Base-by-base conservation (phyloP, 1,140 invertebrate genomes). In the Calliphora vicina region DNA sequence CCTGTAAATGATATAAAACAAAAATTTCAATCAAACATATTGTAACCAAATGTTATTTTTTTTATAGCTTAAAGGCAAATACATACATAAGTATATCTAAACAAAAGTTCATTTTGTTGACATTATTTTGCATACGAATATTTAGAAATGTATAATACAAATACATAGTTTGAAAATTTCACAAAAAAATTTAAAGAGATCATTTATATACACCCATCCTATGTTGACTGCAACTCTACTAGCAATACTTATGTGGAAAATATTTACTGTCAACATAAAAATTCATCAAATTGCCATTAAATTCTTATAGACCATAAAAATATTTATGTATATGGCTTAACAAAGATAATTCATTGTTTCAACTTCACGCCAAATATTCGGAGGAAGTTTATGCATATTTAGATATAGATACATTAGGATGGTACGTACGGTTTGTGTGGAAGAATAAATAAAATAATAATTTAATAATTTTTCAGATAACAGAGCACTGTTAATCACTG, bases 1-100 rank as follows among this genome's bases (percentile, higher is more conserved):
- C 93, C 91, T 95, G 90, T 57, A 91, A 88, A 45, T 17, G 84
- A 71, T 43, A 80, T 10, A 67, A 20, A 67, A 23, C 9, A 23
- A 23, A 23, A 25, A 25, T 23, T 67, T 67, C 23, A 1, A 67
- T 23, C 5, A 67, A 26, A 20, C 74, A 78, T 78, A 78, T 78
- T 78, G 74, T 45, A 45, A 78, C 35, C 74, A 78, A 78, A 78
- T 78, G 74, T 78, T 45, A 9, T 27, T 25, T 78, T 35, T 76
- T 42, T 78, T 43, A 2, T 78, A 9, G 61, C n/a, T 57, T 57
- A 6, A 57, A 17, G n/a, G n/a, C 6, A 15, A 57, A n/a, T n/a
- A n/a, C n/a, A n/a, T n/a, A n/a, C n/a, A n/a, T n/a, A 23, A 20
- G 61, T n/a, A 67, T 25, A 67, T 67, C 20, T 23, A 20, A 67